These are phyloP conservation scores for Paralichthys olivaceus DNA, from an alignment of 2,113 vertebrate genomes.

Conservation along the genomic window DNA sequence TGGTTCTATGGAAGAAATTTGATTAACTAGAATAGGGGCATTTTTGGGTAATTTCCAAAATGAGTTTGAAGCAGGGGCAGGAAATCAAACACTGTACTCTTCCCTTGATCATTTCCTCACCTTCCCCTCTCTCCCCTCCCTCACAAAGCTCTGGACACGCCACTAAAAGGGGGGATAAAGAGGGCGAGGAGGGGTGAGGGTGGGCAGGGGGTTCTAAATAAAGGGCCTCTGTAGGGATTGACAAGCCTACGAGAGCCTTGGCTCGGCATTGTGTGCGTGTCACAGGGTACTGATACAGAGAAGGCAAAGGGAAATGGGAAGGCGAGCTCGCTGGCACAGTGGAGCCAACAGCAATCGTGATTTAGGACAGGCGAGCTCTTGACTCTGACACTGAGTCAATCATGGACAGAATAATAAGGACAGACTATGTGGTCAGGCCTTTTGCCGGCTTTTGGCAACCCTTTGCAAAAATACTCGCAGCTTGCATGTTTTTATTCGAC, in stretches of 20 bases:
- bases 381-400: conserved; percentile 72
- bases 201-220: conserved; percentile 58
- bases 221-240: conserved; percentile 61
- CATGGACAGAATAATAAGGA: conserved; percentile 70
- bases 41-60: background rate
- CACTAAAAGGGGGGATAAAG: conserved; percentile 39
- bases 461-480: conserved; percentile 56
- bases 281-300: conserved; percentile 75
- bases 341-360: conserved; percentile 61
- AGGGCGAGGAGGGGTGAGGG: conserved; percentile 6
- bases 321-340: conserved; percentile 39
- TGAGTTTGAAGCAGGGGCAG: background rate
- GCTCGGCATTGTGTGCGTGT: conserved; percentile 81
- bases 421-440: conserved; percentile 64
- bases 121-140: conserved; percentile 5
- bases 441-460: conserved; percentile 62
- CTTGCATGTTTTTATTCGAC: conserved; percentile 61
- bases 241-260: conserved; percentile 68
- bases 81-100: conserved; percentile 10
- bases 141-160: conserved; percentile 46
- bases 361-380: conserved; percentile 66
- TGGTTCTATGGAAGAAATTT: background rate
- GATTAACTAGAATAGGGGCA: conserved; percentile 2
- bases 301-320: conserved; percentile 58
- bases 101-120: conserved; percentile 26